Evolutionary conservation across 1,140 invertebrate species (phyloP), one percentile per base, ranked within the genome.

Genomic region (Drosophila lacertosa): DNA sequence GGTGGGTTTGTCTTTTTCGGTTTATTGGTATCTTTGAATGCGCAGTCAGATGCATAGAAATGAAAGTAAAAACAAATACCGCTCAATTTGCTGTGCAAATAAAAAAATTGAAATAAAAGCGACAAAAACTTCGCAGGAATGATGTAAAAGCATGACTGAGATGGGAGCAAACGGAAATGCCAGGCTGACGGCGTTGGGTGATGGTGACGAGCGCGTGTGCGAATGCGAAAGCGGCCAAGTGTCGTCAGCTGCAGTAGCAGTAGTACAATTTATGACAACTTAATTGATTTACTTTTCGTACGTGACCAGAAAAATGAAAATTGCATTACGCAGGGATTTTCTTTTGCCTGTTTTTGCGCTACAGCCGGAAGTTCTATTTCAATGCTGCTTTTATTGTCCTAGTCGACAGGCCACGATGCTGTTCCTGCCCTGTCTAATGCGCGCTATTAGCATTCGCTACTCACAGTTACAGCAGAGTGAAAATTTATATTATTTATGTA

Each of bases 271-370:
- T 88, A 88, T 88, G 83, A 88, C 83, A 88, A 88, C 83, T 88
- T 88, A 88, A 88, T 88, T 88, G 83, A 88, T 88, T 88, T 88
- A 89, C 83, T 88, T 89, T 88, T 76, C 83, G 83, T 88, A 88
- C 83, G 83, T 88, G 83, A 88, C 83, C 83, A 89, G 83, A 88
- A 88, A 88, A 88, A 89, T 88, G 83, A 88, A 88, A 89, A 89
- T 88, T 88, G 83, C 84, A 89, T 88, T 88, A 88, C 79, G 83
- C 72, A 77, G 79, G 78, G 82, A 89, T 89, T 88, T 88, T 83
- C 79, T 64, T 82, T 78, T 32, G 81, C 60, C 40, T 70, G 74
- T 62, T 75, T 65, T 62, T 29, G 18, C 48, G 32, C 45, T 26
- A 50, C 48, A 60, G 55, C 66, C 74, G 82, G 82, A 88, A 75